Percentiles rank a stretch among this genome's conserved stretches.
phyloP scores from a whole-genome alignment of 1,140 invertebrate species.

The Matsumurasca onukii region DNA sequence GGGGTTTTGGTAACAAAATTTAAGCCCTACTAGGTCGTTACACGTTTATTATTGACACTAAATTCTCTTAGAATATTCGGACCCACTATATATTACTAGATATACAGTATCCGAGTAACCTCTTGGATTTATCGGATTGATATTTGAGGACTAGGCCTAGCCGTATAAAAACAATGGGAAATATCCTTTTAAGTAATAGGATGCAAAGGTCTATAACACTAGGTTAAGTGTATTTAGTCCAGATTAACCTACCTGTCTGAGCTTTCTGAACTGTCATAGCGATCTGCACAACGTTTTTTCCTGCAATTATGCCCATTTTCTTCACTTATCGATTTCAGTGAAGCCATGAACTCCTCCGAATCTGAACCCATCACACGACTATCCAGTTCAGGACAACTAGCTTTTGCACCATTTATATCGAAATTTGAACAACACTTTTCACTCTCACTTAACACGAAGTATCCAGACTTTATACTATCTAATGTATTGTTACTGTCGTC shows the following conservation, averaged over 20 bases:
- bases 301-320: conserved; percentile 52
- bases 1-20: too few species aligned
- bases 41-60: too few species aligned
- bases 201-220: too few species aligned
- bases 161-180: too few species aligned
- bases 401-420: conserved; percentile 28
- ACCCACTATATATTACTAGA: too few species aligned
- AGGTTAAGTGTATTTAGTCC: too few species aligned
- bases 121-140: too few species aligned
- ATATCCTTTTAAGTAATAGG: too few species aligned
- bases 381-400: conserved; percentile 24
- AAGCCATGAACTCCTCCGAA: conserved; percentile 27
- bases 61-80: too few species aligned
- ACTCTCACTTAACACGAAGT: conserved; percentile 26
- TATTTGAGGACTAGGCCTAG: too few species aligned
- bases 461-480: conserved; percentile 20
- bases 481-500: conserved; percentile 7
- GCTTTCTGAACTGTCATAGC: conserved; percentile 86
- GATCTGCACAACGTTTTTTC: conserved; percentile 81
- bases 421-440: conserved; percentile 31
- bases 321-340: conserved; percentile 28
- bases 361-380: conserved; percentile 32
- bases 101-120: too few species aligned
- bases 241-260: conserved; percentile 78
- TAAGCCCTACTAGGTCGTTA: too few species aligned